Conservation (phyloP, 30 jellyfish, hydroid and myxozoan genomes). For the Catostylus mosaicus region DNA sequence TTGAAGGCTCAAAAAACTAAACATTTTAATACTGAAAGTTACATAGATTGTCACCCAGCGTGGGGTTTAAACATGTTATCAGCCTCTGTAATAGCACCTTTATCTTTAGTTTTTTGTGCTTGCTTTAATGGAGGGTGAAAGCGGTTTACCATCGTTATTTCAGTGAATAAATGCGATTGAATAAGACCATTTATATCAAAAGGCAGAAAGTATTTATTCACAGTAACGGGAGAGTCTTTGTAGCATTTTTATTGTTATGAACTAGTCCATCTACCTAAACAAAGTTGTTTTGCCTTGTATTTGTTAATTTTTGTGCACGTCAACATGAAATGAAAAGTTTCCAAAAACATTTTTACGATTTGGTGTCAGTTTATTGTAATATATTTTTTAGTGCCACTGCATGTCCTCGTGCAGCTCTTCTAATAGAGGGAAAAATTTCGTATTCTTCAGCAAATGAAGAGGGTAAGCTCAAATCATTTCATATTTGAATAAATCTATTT, state of each 20-base stretch:
- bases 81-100: no score
- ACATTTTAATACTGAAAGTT: no score
- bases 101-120: no score
- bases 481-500: background rate
- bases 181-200: no score
- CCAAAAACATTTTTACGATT: background rate
- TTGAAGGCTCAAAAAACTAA: no score
- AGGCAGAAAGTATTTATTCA: background rate
- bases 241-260: background rate
- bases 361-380: background rate
- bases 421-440: slow-evolving; percentile 52
- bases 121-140: no score
- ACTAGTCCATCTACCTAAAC: background rate
- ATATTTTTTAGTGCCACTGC: slow-evolving; percentile 43
- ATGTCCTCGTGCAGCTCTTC: slow-evolving; percentile 65
- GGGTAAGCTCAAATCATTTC: slow-evolving; percentile 3
- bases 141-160: no score
- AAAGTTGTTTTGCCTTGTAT: no score
- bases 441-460: slow-evolving; percentile 51
- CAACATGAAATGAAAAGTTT: background rate
- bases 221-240: background rate
- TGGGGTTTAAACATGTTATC: no score
- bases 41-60: no score
- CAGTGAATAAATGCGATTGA: no score
- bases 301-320: no score